A percentile compares a stretch with the other conserved stretches of the same genome.
Evolutionary conservation across 2,888 invertebrate species (phyloP).

Genomic region (Parnassius apollo): DNA sequence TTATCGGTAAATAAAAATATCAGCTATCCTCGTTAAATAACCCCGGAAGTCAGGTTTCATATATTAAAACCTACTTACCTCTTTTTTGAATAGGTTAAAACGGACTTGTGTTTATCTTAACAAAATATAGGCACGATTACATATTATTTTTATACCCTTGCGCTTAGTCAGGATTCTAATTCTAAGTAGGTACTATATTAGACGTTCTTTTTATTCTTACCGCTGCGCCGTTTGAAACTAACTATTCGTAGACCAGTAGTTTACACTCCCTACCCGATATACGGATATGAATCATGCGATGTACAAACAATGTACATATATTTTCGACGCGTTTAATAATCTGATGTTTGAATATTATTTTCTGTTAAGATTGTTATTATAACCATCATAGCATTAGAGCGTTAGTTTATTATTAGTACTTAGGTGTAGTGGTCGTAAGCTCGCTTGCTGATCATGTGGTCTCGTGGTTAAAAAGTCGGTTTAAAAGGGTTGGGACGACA

Average conservation of each 20-base stretch:
- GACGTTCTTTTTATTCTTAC: not conserved
- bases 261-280: conserved; percentile 9
- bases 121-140: no score
- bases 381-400: conserved; percentile 1
- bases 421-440: no score
- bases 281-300: conserved; percentile 19
- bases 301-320: conserved; percentile 13
- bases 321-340: conserved; percentile 16
- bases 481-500: no score
- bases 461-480: no score
- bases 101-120: no score
- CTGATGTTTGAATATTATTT: conserved; percentile 14
- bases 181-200: not conserved
- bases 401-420: not conserved
- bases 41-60: no score
- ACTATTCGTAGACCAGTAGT: not conserved
- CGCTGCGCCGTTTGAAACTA: not conserved
- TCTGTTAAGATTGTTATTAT: conserved; percentile 3
- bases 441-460: no score
- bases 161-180: not conserved
- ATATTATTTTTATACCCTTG: no score
- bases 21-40: no score
- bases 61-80: no score
- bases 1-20: no score
- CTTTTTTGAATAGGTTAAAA: no score